Evolutionary conservation across 2,888 invertebrate species (phyloP).

Genomic region (Nematopogon swammerdamellus): DNA sequence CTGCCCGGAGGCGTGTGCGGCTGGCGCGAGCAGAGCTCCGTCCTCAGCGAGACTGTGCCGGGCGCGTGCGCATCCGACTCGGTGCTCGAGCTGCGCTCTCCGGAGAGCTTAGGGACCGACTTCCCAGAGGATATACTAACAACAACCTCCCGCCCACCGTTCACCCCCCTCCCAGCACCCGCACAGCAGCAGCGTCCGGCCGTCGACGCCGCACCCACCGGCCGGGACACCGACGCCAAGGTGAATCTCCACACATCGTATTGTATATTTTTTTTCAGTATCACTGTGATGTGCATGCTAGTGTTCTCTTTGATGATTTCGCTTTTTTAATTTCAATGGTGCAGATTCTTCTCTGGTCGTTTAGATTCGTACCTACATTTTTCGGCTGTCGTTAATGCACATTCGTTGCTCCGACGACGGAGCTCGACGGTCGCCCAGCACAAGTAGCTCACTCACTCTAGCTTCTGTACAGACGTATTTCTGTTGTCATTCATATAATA

Average conservation of each 20-base stretch:
- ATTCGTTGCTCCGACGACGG: too few relatives aligned
- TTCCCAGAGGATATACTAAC: conserved; percentile 52
- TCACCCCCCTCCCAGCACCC: conserved; percentile 32
- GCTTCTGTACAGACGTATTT: too few relatives aligned
- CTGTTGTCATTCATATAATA: too few relatives aligned
- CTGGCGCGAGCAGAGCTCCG: conserved; percentile 80
- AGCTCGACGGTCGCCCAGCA: too few relatives aligned
- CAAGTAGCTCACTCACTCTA: too few relatives aligned
- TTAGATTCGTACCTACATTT: too few relatives aligned
- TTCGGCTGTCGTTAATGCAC: too few relatives aligned
- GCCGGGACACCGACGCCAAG: conserved; percentile 35
- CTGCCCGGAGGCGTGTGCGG: conserved; percentile 77
- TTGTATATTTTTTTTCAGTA: conserved; percentile 41
- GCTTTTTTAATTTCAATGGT: conserved; percentile 20
- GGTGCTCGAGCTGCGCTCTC: conserved; percentile 15
- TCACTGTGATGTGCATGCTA: conserved; percentile 53
- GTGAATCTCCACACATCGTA: conserved; percentile 52
- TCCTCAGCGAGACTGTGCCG: conserved; percentile 54
- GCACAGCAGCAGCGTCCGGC: conserved; percentile 35
- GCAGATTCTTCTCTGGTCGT: too few relatives aligned
- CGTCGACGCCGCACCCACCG: conserved; percentile 15
- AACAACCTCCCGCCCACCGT: conserved; percentile 35
- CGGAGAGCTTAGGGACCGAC: conserved; percentile 18
- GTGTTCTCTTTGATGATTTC: conserved; percentile 46
- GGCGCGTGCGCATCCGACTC: conserved; percentile 17